These are phyloP conservation scores for Panagrolaimus sp. DNA, from an alignment of 1,140 invertebrate genomes.

Conservation along the genomic window DNA sequence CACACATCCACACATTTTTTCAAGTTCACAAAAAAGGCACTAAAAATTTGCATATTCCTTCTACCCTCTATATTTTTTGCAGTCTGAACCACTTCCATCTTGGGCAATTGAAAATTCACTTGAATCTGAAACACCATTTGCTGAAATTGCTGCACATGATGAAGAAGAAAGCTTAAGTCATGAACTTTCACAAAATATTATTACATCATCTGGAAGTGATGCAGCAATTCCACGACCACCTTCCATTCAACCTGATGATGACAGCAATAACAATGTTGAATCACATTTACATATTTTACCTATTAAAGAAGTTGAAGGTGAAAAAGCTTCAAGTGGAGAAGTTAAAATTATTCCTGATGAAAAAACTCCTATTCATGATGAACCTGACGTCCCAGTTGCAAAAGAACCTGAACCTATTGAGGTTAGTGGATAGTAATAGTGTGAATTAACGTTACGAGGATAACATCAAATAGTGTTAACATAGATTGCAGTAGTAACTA, in stretches of 20 bases:
- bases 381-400: background rate
- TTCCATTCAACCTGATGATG: background rate
- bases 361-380: background rate
- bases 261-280: too few relatives aligned
- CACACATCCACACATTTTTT: too few relatives aligned
- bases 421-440: background rate
- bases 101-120: background rate
- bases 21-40: background rate
- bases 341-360: background rate
- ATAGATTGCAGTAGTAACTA: too few relatives aligned
- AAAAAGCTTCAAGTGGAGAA: too few relatives aligned
- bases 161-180: background rate
- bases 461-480: too few relatives aligned
- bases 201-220: background rate
- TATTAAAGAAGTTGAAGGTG: constrained; percentile 2
- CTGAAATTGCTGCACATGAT: background rate
- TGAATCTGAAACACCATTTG: constrained; percentile 3
- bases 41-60: background rate
- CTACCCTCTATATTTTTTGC: background rate
- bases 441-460: too few relatives aligned
- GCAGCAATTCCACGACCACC: background rate
- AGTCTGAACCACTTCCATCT: constrained; percentile 2
- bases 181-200: background rate
- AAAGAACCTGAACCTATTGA: background rate
- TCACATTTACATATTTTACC: constrained; percentile 7